Base-by-base conservation (phyloP, 2,888 invertebrate species). In the Leucozona laternaria region DNA sequence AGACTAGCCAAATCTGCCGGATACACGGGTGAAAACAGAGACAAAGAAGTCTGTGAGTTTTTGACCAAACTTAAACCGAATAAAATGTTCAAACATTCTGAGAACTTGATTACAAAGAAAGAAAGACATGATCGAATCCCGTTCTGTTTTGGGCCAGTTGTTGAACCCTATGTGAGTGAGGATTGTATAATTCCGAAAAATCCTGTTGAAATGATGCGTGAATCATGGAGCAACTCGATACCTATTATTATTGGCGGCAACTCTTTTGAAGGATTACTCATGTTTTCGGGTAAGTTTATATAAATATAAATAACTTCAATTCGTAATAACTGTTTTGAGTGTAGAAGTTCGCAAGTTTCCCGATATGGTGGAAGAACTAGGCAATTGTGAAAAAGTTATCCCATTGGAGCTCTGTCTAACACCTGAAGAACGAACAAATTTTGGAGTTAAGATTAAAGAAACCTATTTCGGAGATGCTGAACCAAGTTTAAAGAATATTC, bases 401-500 rank as follows among this genome's bases (percentile, higher is more conserved):
- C 93, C 93, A 0, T 75, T 85, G 1, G 91, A 91, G 78, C 89
- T 92, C 3, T 89, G 90, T 8, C 71, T 92, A 13, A 80, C 89
- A 88, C 66, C 84, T 43, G 89, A 91, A 79, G 89, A 92, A 81
- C 89, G 92, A 4, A 89, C 88, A 31, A 88, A 89, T 10, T 90
- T 93, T 40, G 93, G 93, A 2, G 89, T 91, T 3, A 90, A 90
- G 87, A 90, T 94, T 11, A 92, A 92, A 58, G 83, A 92, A 17
- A 90, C 91, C 11, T 93, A 94, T 89, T 94, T 93, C 88, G 93
- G 92, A 1, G 91, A 93, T 10, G 90, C 92, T 40, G 90, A 91
- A 62, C 91, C 93, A 2, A 90, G 91, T 3, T 89, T 82, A 72
- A 89, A 92, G 25, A 92, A 92, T 37, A 89, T 93, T 4, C 90